Conservation (phyloP, 2,797 vertebrate species). For the Zalophus californianus region DNA sequence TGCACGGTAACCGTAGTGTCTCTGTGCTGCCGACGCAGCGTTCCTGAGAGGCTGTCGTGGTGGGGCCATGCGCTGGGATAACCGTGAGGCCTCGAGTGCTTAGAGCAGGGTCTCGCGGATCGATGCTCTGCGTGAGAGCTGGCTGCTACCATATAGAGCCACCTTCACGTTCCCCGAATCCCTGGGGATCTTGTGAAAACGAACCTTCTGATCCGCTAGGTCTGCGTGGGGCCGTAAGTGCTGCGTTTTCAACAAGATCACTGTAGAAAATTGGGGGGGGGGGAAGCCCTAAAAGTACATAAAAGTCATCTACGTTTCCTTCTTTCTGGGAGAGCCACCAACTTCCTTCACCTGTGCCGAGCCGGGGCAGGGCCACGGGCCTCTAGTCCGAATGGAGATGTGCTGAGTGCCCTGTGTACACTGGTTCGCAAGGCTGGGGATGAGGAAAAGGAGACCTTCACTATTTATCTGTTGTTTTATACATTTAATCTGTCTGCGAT, state of each 20-base stretch:
- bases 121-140: no score
- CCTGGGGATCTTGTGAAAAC: no score
- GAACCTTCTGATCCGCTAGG: not conserved
- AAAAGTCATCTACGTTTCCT: not conserved
- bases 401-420: fast-evolving
- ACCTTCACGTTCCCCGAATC: fast-evolving
- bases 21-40: not conserved
- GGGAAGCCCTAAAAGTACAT: no score
- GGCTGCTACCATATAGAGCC: fast-evolving
- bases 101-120: not conserved
- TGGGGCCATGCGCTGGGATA: no score
- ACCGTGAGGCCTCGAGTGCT: not conserved
- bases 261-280: not conserved
- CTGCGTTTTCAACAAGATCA: not conserved
- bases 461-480: not conserved
- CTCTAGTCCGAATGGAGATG: not conserved
- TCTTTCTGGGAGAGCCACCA: not conserved
- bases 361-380: not conserved
- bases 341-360: not conserved
- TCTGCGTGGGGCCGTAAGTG: not conserved
- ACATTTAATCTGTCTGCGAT: not conserved
- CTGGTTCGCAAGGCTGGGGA: no score
- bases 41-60: not conserved
- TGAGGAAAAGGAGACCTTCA: not conserved
- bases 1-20: no score